A percentile compares a stretch with the other conserved stretches of the same genome.
Conservation (phyloP, 30 jellyfish, hydroid and myxozoan genomes). For the Chrysaora quinquecirrha region DNA sequence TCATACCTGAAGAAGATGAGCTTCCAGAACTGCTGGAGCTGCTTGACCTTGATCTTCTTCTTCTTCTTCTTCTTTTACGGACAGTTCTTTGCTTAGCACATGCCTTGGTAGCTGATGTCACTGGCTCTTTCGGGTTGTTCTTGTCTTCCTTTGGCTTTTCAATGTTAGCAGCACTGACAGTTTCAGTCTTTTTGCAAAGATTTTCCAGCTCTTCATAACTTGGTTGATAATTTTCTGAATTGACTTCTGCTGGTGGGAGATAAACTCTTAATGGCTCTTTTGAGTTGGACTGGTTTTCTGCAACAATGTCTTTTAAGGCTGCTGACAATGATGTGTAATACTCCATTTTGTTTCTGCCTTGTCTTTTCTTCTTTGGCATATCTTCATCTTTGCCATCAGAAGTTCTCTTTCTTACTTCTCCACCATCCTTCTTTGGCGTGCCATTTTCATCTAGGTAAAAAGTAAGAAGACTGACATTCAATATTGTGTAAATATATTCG, state of each 20-base stretch:
- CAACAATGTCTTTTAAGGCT: background rate
- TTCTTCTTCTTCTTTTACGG: background rate
- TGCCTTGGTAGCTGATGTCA: background rate
- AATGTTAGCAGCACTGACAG: background rate
- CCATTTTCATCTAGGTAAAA: too few species aligned
- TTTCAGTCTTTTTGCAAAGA: background rate
- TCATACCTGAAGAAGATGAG: conserved; percentile 25
- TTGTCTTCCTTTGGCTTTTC: too few species aligned
- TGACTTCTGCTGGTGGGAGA: background rate
- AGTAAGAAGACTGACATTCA: too few species aligned
- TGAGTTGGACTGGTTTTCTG: background rate
- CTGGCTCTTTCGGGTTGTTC: background rate
- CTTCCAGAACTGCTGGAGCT: conserved; percentile 34
- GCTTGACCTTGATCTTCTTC: conserved; percentile 11
- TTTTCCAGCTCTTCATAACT: background rate
- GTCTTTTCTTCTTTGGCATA: conserved; percentile 16
- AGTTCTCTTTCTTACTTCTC: background rate
- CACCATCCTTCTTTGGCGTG: too few species aligned
- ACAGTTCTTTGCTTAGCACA: too few species aligned
- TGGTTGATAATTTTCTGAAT: background rate
- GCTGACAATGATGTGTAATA: background rate
- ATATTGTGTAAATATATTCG: too few species aligned
- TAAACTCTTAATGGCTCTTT: background rate
- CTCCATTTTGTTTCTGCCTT: background rate
- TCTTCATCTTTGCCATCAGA: background rate